These are phyloP conservation scores for Dreissena rostriformis DNA, from an alignment of 1,140 invertebrate species.

Conservation along the genomic window DNA sequence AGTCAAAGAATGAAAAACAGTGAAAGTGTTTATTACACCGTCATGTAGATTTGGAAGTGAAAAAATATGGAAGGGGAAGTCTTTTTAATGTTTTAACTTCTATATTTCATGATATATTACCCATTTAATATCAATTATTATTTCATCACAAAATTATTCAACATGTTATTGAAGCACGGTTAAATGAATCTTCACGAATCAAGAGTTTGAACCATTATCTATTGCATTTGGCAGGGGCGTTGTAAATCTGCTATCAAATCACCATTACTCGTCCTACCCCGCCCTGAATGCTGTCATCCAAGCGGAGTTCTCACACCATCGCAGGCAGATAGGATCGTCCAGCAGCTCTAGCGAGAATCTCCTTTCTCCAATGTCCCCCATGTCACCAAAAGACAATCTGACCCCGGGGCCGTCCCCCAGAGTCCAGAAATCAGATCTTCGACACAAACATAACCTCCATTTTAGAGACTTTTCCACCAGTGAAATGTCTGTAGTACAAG, in stretches of 20 bases:
- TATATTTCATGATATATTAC: too few relatives aligned
- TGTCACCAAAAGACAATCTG: slow-evolving; percentile 12
- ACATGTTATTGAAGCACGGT: too few relatives aligned
- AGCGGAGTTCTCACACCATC: slow-evolving; percentile 55
- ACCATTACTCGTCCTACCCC: slow-evolving; percentile 70
- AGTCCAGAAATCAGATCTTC: background rate
- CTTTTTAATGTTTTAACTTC: too few relatives aligned
- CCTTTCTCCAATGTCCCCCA: slow-evolving; percentile 31
- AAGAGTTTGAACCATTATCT: background rate
- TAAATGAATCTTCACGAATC: too few relatives aligned
- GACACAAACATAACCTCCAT: background rate
- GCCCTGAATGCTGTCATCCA: slow-evolving; percentile 71
- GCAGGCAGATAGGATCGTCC: slow-evolving; percentile 45
- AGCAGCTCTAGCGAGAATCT: slow-evolving; percentile 64
- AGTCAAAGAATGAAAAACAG: too few relatives aligned
- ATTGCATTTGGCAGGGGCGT: slow-evolving; percentile 74
- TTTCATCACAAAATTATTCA: too few relatives aligned
- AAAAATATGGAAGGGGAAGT: too few relatives aligned
- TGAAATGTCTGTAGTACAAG: background rate
- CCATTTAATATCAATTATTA: too few relatives aligned
- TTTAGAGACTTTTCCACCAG: background rate
- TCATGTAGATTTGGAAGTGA: too few relatives aligned
- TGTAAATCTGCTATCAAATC: slow-evolving; percentile 70
- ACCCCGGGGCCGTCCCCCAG: background rate
- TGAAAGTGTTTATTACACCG: too few relatives aligned